A percentile compares a stretch with the other conserved stretches of the same genome.
phyloP scores from a whole-genome alignment of 1,140 invertebrate species.

The Archivesica marissinica region DNA sequence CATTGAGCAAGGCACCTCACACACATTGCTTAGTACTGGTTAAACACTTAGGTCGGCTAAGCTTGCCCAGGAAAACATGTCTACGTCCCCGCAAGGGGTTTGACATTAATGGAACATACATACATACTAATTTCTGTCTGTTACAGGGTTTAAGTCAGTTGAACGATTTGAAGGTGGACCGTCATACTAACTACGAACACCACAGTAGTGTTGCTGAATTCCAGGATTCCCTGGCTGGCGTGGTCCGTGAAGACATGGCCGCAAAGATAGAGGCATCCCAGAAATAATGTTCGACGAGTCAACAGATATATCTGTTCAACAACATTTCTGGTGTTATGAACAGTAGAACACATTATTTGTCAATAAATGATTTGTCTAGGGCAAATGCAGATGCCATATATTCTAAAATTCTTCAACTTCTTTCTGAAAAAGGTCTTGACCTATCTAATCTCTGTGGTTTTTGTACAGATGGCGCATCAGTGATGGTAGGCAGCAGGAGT shows the following conservation, averaged over 20 bases:
- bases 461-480: slow-evolving; percentile 65
- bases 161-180: neutral
- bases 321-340: no score
- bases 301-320: slow-evolving; percentile 45
- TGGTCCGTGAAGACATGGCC: neutral
- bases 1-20: no score
- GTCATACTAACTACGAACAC: neutral
- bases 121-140: neutral
- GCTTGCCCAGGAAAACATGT: no score
- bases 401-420: neutral
- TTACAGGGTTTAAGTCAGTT: neutral
- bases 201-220: neutral
- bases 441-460: slow-evolving; percentile 8
- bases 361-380: no score
- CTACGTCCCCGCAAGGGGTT: no score
- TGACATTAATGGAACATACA: no score
- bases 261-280: neutral
- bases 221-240: no score
- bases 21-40: no score
- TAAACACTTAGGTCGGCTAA: no score
- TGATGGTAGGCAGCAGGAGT: slow-evolving; percentile 63
- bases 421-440: slow-evolving; percentile 22
- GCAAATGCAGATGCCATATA: neutral
- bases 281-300: slow-evolving; percentile 48
- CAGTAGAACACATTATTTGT: neutral